A percentile compares a stretch with the other conserved stretches of the same genome.
These are phyloP conservation scores for Macrocentrus cingulum DNA, from an alignment of 1,140 invertebrate genomes.

Conservation along the genomic window DNA sequence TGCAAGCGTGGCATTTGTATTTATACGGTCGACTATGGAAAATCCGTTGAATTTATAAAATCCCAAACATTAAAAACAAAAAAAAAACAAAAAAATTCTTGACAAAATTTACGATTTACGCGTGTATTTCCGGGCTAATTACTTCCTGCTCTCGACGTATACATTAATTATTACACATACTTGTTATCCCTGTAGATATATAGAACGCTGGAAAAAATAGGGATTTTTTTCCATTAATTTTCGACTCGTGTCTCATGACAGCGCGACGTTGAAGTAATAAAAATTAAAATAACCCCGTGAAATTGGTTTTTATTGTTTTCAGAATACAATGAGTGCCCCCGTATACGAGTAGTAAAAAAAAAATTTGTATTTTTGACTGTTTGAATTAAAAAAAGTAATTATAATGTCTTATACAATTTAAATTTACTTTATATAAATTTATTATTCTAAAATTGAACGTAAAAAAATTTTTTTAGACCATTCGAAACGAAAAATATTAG, in stretches of 20 bases:
- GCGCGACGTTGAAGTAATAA: not conserved
- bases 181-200: not conserved
- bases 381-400: too few relatives aligned
- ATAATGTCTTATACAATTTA: too few relatives aligned
- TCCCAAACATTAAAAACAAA: not conserved
- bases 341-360: too few relatives aligned
- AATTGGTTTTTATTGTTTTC: slow-evolving; percentile 5
- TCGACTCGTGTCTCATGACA: too few relatives aligned
- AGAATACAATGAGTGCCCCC: slow-evolving; percentile 1
- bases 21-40: too few relatives aligned
- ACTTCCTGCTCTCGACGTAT: not conserved
- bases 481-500: too few relatives aligned
- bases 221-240: not conserved
- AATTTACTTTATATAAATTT: too few relatives aligned
- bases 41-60: too few relatives aligned
- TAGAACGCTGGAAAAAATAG: not conserved
- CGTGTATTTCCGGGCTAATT: not conserved
- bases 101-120: not conserved
- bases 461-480: too few relatives aligned
- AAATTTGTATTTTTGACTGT: too few relatives aligned
- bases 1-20: not conserved
- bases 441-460: too few relatives aligned
- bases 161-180: not conserved
- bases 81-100: too few relatives aligned
- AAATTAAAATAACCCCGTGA: slow-evolving; percentile 2